Evolutionary conservation across 2,113 vertebrate genomes (phyloP), one percentile per base, ranked within the genome.

Genomic region (Pipra filicauda): DNA sequence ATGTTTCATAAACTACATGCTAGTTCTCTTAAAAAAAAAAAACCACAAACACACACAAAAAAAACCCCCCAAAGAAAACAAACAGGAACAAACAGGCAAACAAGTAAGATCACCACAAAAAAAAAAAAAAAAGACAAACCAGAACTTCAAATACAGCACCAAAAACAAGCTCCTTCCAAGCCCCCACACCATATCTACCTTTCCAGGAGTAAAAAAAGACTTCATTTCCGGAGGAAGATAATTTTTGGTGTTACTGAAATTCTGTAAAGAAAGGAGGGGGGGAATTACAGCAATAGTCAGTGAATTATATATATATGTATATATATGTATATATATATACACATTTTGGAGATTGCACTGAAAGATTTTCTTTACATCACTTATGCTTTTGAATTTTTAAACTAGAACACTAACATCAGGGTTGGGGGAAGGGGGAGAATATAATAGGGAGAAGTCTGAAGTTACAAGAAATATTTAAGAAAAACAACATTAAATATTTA

Each of bases 161-260:
- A 78, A 87, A 81, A 21, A 2, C 16, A 27, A 69, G 70, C 1
- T 5, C 7, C 21, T 24, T 24, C 8, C 28, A 44, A 1, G 24
- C 5, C 4, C 11, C 17, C 18, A 2, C 3, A 37, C 15, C 31
- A 61, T 16, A 96, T 96, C 3, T 96, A 99, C 99, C 98, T 99
- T 99, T 97, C 99, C 99, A 87, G 99, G 99, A 77, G 99, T 99
- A 92, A 99, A 99, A 98, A 99, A 99, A 2, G 99, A 97, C 96
- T 99, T 99, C 99, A 99, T 99, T 98, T 99, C 99, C 49, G 99
- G 98, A 92, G 99, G 99, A 94, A 99, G 98, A 61, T 99, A 99
- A 97, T 99, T 99, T 98, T 99, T 99, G 96, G 99, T 99, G 98
- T 99, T 99, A 98, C 98, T 99, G 96, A 99, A 99, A 97, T 99